Percentiles rank a stretch among this genome's conserved stretches.
Conservation (phyloP, 1,140 invertebrate species). For the Bradynema listronoti region DNA sequence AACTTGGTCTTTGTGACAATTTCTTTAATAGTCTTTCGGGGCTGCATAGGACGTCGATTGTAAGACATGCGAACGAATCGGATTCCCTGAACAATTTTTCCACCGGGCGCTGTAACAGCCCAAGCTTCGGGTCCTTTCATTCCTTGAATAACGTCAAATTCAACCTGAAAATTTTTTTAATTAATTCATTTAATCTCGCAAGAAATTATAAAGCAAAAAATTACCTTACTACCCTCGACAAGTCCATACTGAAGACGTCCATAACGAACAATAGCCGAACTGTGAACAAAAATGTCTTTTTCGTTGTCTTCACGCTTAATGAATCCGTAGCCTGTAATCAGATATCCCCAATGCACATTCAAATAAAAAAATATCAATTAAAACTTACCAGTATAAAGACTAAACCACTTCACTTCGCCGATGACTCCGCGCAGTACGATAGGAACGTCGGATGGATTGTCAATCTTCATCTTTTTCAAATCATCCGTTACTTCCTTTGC, state of each 20-base stretch:
- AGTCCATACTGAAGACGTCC: slow-evolving; percentile 92
- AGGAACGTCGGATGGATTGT: no score
- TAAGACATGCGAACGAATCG: no score
- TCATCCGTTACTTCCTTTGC: no score
- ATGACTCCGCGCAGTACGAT: slow-evolving; percentile 11
- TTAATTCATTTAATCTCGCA: neutral
- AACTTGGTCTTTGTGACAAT: no score
- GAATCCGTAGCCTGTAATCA: slow-evolving; percentile 92
- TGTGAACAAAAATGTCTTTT: slow-evolving; percentile 99
- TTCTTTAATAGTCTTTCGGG: no score
- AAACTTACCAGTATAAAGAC: slow-evolving; percentile 17
- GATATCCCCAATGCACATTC: slow-evolving; percentile 4
- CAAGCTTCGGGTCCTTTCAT: slow-evolving; percentile 67
- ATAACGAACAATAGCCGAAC: slow-evolving; percentile 85
- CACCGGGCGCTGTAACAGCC: slow-evolving; percentile 43
- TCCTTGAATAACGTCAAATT: slow-evolving; percentile 96
- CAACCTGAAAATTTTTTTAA: slow-evolving; percentile 64
- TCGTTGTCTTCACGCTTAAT: slow-evolving; percentile 96
- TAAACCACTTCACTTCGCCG: slow-evolving; percentile 25
- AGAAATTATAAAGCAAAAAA: neutral
- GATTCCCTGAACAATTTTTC: slow-evolving; percentile 10
- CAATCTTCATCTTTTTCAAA: no score
- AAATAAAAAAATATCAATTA: neutral
- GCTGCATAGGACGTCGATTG: no score
- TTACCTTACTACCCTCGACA: slow-evolving; percentile 80